Conservation (phyloP, 1,140 invertebrate species). For the Microvelia longipes region DNA sequence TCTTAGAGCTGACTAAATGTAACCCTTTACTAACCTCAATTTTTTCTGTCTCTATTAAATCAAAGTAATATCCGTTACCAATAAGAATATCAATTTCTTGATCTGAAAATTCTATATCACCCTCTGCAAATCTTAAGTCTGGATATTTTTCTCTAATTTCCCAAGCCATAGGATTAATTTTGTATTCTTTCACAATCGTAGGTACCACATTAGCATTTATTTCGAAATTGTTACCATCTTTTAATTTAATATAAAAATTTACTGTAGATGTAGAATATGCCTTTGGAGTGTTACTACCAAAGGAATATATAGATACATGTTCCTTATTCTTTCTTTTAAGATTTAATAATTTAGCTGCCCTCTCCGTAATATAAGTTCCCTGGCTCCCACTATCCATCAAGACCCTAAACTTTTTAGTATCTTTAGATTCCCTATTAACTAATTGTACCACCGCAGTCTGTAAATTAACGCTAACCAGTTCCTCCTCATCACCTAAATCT, state of each 20-base stretch:
- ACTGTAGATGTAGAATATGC: background rate
- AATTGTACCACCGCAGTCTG: background rate
- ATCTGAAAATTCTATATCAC: background rate
- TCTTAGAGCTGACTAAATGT: background rate
- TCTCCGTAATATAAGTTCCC: background rate
- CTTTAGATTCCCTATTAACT: background rate
- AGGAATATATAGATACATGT: background rate
- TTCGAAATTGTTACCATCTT: background rate
- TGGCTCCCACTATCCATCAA: background rate
- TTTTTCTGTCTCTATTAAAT: background rate
- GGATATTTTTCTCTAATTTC: background rate
- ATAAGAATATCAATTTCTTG: background rate
- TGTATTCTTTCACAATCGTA: background rate
- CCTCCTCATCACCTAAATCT: background rate
- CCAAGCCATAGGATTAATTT: background rate
- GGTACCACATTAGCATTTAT: background rate
- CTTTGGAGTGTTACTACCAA: background rate
- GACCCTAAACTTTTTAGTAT: background rate
- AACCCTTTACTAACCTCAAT: background rate
- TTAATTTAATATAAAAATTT: background rate
- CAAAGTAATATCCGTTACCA: background rate
- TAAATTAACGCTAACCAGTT: background rate
- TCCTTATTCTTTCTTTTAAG: background rate
- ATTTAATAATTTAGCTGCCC: background rate
- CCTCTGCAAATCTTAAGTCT: background rate